Conservation (phyloP, 1,140 invertebrate species). For the Drosophila mauritiana region DNA sequence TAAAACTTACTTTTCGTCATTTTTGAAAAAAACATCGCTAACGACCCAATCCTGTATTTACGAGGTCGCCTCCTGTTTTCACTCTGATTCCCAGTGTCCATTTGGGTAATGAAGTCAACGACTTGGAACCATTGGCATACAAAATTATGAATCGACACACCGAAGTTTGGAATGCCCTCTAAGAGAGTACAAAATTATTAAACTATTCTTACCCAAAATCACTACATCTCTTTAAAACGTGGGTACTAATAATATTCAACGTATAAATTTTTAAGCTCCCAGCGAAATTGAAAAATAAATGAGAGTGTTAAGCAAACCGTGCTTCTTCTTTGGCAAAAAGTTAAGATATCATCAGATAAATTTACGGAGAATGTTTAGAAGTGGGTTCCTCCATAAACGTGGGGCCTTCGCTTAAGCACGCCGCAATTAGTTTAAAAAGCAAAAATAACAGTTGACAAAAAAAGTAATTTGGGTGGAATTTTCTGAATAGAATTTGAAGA, state of each 20-base stretch:
- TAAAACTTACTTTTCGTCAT: no score
- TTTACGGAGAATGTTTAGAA: no score
- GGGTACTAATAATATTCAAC: not conserved
- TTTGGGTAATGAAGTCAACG: conserved; percentile 55
- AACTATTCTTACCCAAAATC: no score
- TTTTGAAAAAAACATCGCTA: conserved; percentile 21
- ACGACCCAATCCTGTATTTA: conserved; percentile 43
- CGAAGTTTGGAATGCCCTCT: no score
- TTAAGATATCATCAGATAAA: no score
- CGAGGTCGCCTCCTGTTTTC: conserved; percentile 3
- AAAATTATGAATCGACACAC: not conserved
- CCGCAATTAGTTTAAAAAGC: conserved; percentile 18
- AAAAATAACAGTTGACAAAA: conserved; percentile 44
- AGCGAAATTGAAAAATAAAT: not conserved
- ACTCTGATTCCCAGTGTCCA: not conserved
- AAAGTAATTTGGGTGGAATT: conserved; percentile 68
- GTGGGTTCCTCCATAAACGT: not conserved
- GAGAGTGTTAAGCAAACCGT: not conserved
- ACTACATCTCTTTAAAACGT: not conserved
- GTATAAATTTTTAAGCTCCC: not conserved
- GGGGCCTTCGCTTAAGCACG: conserved; percentile 9
- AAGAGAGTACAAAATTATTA: no score
- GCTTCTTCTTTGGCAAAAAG: no score
- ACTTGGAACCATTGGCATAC: conserved; percentile 3
- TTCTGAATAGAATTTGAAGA: conserved; percentile 31